Evolutionary conservation across 2,113 vertebrate species (phyloP).

Genomic region (Gymnobelideus leadbeateri): DNA sequence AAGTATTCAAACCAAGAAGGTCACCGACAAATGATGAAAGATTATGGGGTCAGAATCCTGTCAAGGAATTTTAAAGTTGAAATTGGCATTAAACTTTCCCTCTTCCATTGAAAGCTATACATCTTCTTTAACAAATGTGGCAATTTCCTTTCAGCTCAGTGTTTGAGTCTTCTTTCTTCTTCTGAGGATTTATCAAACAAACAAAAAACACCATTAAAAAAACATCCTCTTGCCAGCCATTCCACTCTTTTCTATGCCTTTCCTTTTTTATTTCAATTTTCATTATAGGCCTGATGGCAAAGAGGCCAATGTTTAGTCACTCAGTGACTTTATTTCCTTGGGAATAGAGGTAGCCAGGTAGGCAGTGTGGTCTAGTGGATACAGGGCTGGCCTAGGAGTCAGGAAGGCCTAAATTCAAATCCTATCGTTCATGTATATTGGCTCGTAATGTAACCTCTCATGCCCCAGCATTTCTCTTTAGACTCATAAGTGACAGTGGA

Average conservation of each 20-base stretch:
- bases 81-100: background rate
- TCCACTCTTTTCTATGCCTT: background rate
- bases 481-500: background rate
- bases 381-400: background rate
- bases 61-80: background rate
- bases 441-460: background rate
- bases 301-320: background rate
- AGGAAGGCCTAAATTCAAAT: background rate
- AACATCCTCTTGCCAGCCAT: background rate
- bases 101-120: background rate
- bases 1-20: background rate
- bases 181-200: background rate
- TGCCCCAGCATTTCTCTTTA: background rate
- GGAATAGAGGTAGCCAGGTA: background rate
- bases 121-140: background rate
- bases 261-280: background rate
- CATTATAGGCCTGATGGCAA: background rate
- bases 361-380: background rate
- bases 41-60: background rate
- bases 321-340: background rate
- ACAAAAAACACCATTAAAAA: background rate
- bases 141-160: background rate
- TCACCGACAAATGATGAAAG: background rate
- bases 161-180: background rate
- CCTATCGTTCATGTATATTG: background rate